phyloP scores from a whole-genome alignment of 1,140 invertebrate genomes.

The Marisa cornuarietis region DNA sequence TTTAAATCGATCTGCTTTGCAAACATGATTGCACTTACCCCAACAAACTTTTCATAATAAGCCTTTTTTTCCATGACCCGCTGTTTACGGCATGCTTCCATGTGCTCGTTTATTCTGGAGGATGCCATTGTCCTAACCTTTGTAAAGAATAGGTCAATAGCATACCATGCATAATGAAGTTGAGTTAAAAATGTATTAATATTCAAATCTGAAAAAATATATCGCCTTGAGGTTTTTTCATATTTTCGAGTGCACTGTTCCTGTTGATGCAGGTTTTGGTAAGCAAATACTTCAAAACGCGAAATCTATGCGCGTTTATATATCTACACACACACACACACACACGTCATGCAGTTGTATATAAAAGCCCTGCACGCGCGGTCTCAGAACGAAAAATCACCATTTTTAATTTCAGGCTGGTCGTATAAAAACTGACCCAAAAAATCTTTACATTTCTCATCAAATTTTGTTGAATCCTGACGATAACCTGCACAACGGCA shows the following conservation, averaged over 20 bases:
- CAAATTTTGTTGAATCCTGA: not conserved
- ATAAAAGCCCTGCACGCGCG: too few relatives aligned
- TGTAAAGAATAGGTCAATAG: not conserved
- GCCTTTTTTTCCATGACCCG: constrained; percentile 15
- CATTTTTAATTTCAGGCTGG: not conserved
- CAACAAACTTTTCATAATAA: constrained; percentile 9
- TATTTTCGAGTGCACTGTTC: not conserved
- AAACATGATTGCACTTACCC: not conserved
- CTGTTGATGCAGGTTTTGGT: constrained; percentile 8
- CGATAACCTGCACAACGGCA: not conserved
- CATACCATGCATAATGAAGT: too few relatives aligned
- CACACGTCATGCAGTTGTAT: not conserved
- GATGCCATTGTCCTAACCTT: constrained; percentile 19
- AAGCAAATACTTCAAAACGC: constrained; percentile 1
- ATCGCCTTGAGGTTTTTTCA: too few relatives aligned
- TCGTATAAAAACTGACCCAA: not conserved
- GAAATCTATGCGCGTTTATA: not conserved
- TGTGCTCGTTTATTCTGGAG: constrained; percentile 28
- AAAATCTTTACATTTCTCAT: not conserved
- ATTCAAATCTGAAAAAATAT: not conserved
- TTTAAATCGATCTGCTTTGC: not conserved
- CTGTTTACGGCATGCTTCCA: constrained; percentile 26
- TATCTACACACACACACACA: constrained; percentile 18
- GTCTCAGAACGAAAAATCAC: not conserved
- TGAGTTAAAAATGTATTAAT: too few relatives aligned